Percentiles rank a stretch among this genome's conserved stretches.
Evolutionary conservation across 2,888 invertebrate species (phyloP).

Genomic region (Steinernema scapterisci): DNA sequence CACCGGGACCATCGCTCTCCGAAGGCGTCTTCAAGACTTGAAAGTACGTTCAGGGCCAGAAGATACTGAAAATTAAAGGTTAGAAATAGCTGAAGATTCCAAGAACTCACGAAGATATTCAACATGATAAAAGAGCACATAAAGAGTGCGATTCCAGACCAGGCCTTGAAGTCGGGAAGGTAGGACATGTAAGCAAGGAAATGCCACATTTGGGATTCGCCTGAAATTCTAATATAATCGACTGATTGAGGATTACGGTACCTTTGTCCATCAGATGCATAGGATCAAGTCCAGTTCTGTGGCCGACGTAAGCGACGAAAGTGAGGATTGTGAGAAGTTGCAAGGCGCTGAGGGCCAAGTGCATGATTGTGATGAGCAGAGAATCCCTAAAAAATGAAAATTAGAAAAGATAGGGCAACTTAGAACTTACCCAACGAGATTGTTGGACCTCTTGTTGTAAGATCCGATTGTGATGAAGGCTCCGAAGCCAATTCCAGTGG

Average conservation of each 20-base stretch:
- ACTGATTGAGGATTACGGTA: too few relatives aligned
- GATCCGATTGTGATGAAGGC: conserved; percentile 66
- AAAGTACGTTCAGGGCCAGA: conserved; percentile 61
- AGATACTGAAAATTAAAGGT: conserved; percentile 52
- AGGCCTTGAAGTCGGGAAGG: conserved; percentile 56
- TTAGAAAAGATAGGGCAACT: background rate
- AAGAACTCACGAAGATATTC: conserved; percentile 58
- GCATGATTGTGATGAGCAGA: conserved; percentile 55
- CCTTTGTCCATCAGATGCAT: conserved; percentile 56
- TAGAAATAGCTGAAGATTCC: conserved; percentile 5
- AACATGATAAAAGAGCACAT: conserved; percentile 54
- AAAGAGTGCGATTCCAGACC: conserved; percentile 55
- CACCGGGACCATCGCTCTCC: conserved; percentile 64
- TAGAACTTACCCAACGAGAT: conserved; percentile 59
- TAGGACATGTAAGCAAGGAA: conserved; percentile 60
- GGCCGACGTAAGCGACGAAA: conserved; percentile 56
- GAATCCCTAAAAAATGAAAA: conserved; percentile 52
- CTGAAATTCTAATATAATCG: too few relatives aligned
- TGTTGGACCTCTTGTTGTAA: conserved; percentile 67
- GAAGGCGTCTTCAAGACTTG: conserved; percentile 62
- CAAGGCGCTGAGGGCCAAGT: conserved; percentile 48
- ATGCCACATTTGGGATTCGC: conserved; percentile 63
- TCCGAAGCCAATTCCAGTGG: conserved; percentile 66
- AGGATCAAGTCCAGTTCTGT: conserved; percentile 57
- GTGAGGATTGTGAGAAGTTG: conserved; percentile 57